phyloP scores from a whole-genome alignment of 2,888 invertebrate species.

The Allolobophora icterica region DNA sequence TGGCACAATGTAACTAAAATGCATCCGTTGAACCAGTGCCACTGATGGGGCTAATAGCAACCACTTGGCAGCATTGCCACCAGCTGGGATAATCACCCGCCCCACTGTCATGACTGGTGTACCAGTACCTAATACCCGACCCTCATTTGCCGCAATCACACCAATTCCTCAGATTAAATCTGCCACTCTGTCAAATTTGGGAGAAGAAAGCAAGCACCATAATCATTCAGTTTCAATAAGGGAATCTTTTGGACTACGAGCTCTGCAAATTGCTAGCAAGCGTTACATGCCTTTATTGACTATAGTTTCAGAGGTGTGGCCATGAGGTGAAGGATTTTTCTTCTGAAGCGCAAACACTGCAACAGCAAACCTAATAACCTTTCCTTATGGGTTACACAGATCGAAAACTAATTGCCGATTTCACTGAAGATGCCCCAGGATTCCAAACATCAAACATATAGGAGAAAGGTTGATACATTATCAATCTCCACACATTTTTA shows the following conservation, averaged over 20 bases:
- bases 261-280: neutral
- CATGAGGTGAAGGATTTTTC: neutral
- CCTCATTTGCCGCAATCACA: neutral
- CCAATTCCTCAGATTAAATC: neutral
- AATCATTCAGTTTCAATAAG: neutral
- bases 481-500: neutral
- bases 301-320: neutral
- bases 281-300: neutral
- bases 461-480: constrained; percentile 8
- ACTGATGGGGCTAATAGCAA: neutral
- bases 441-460: neutral
- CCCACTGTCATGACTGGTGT: neutral
- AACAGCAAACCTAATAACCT: neutral
- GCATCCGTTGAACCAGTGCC: neutral
- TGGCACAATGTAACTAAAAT: neutral
- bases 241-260: no score
- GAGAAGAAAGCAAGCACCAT: neutral
- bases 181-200: neutral
- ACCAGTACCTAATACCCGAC: no score
- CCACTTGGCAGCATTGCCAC: neutral
- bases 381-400: neutral
- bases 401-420: neutral
- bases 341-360: neutral
- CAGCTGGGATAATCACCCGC: neutral
- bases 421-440: neutral